phyloP scores from a whole-genome alignment of 2,113 vertebrate species.

The Rhinopithecus roxellana region DNA sequence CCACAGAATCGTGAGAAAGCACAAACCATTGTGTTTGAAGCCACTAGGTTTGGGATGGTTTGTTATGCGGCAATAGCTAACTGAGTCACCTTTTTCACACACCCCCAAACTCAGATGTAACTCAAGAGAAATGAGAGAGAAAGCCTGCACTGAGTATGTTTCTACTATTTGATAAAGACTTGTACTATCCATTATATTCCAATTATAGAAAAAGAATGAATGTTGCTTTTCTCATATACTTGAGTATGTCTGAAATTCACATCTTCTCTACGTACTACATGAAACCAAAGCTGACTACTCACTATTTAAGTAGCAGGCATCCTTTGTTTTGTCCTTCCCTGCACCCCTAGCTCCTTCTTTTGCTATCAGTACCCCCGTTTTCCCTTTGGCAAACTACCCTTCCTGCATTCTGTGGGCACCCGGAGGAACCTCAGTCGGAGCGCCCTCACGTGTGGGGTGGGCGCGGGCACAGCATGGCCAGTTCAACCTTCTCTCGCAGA shows the following conservation, averaged over 20 bases:
- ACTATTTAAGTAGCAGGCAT: not conserved
- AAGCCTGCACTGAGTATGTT: not conserved
- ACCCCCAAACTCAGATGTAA: not conserved
- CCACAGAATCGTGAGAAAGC: not conserved
- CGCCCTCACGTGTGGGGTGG: not conserved
- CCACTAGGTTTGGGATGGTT: not conserved
- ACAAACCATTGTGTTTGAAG: not conserved
- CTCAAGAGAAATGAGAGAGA: not conserved
- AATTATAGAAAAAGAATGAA: not conserved
- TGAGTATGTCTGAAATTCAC: not conserved
- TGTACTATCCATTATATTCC: no score
- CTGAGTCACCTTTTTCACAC: not conserved
- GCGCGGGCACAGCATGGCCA: not conserved
- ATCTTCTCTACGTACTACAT: rapidly evolving
- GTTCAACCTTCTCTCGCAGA: not conserved
- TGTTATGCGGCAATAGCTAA: not conserved
- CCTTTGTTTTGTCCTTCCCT: not conserved
- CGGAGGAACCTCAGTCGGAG: not conserved
- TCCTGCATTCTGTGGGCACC: not conserved
- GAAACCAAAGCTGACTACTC: not conserved
- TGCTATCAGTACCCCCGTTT: not conserved
- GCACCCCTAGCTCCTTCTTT: not conserved
- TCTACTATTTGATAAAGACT: not conserved
- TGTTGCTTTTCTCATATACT: not conserved
- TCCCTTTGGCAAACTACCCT: not conserved